A percentile compares a stretch with the other conserved stretches of the same genome.
Conservation (phyloP, 2,113 vertebrate species). For the Ammodramus savannarum region DNA sequence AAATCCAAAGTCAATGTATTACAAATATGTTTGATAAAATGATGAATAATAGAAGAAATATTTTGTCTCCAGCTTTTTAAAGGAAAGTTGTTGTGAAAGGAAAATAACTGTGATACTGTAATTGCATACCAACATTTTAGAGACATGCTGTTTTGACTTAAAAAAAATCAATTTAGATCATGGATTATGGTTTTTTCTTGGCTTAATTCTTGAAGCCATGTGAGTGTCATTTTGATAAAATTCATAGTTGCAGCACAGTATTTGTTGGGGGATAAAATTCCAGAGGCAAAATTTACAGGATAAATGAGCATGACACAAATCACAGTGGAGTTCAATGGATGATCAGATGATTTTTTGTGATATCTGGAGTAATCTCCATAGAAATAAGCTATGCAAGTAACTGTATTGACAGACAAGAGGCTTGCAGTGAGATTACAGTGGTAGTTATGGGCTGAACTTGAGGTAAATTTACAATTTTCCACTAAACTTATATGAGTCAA, state of each 20-base stretch:
- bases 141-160: not conserved
- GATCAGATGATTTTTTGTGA: not conserved
- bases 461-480: not conserved
- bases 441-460: not conserved
- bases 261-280: not conserved
- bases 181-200: accelerated
- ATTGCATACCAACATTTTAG: not conserved
- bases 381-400: not conserved
- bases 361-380: not conserved
- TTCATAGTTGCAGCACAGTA: not conserved
- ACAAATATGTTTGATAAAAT: not conserved
- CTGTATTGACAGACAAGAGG: not conserved
- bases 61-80: not conserved
- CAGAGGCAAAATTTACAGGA: not conserved
- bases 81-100: not conserved
- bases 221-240: not conserved
- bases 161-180: not conserved
- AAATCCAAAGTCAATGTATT: not conserved
- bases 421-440: not conserved
- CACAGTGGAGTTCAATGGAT: not conserved
- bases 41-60: not conserved
- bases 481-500: not conserved
- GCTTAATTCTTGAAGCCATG: not conserved
- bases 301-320: not conserved
- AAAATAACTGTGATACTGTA: not conserved